phyloP scores from a whole-genome alignment of 2,797 vertebrate genomes.

The Smutsia temminckii region DNA sequence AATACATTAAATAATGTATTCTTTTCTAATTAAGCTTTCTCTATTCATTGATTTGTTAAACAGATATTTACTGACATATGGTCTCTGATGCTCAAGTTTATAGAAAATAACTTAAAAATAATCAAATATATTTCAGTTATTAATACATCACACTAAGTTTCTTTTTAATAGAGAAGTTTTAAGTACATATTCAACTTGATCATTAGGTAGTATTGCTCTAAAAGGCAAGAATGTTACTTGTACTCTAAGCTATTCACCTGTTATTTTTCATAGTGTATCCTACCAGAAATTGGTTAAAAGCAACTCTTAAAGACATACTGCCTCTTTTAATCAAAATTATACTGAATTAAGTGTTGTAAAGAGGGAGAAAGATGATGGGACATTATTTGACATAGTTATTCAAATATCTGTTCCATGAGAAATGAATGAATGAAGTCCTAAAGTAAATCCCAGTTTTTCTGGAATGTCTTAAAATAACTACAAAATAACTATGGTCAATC shows the following conservation, averaged over 20 bases:
- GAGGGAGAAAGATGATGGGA: background rate
- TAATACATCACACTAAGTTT: background rate
- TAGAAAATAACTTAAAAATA: constrained; percentile 21
- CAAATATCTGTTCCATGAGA: background rate
- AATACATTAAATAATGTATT: background rate
- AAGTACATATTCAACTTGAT: constrained; percentile 5
- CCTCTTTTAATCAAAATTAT: constrained; percentile 27
- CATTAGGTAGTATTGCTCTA: background rate
- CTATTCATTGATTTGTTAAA: background rate
- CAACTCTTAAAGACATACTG: background rate
- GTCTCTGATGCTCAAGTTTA: background rate
- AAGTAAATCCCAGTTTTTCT: background rate
- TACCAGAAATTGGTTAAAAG: background rate
- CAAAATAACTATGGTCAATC: background rate
- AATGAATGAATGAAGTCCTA: background rate
- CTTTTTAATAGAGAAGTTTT: background rate
- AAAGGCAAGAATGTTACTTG: background rate
- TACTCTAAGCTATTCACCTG: background rate
- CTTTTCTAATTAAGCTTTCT: background rate
- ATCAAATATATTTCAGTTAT: constrained; percentile 9
- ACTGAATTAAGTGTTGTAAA: constrained; percentile 23
- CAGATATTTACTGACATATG: background rate
- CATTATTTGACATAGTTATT: background rate
- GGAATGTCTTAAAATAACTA: background rate
- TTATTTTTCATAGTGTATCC: constrained; percentile 13